Evolutionary conservation across 2,797 vertebrate genomes (phyloP), one percentile per base, ranked within the genome.

Genomic region (Sphaeramia orbicularis): DNA sequence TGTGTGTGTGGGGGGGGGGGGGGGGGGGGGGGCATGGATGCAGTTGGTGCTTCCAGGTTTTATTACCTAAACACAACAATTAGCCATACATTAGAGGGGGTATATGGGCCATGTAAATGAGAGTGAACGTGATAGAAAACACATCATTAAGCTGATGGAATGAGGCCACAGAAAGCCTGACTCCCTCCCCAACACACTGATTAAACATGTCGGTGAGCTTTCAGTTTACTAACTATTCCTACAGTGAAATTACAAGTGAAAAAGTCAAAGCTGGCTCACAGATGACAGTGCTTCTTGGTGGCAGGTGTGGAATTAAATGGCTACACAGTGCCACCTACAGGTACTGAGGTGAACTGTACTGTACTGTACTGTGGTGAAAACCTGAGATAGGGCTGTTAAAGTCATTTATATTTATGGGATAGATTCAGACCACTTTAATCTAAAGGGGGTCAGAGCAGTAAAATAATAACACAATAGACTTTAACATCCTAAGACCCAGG

Each of bases 81-180:
- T 86, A 87, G 66, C 78, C 62, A 61, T 83, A 86, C 85, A 87
- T 83, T 86, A 77, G 40, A 73, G 40, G 18, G 35, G 60, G 75
- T 79, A 74, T 83, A 84, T 86, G 81, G 71, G 58, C 56, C 84
- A 83, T 88, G 75, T 83, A 87, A 88, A 88, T 87, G 73, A 83
- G 80, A 73, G 67, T 10, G 76, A 78, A 83, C 45, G 78, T 59
- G 76, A 81, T 65, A 83, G 78, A 53, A 83, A 85, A 87, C 83
- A 85, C 74, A 40, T 71, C 86, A 89, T 92, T 89, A 89, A 75
- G 62, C 78, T 79, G 83, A 89, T 90, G 77, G 58, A 83, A 86
- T 58, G 68, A 61, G 68, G 72, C 71, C 71, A 53, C 57, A 52
- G 55, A 74, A 74, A 76, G 50, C 9, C 45, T 4, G 43, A 64